Conservation (phyloP, 1,140 invertebrate species). For the Linepithema humile region DNA sequence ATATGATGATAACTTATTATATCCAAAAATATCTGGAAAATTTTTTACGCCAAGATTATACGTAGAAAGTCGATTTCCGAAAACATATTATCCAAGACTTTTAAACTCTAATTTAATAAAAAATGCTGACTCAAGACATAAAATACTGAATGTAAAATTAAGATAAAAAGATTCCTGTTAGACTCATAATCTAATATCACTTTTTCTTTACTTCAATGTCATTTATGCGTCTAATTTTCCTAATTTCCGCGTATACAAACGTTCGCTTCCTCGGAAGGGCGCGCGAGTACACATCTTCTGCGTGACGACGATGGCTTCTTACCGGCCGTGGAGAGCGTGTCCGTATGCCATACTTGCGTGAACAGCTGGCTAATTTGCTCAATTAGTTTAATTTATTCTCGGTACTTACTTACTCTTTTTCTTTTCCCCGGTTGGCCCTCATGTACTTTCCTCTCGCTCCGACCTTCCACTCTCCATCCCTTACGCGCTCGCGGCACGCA, state of each 20-base stretch:
- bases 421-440: conserved; percentile 21
- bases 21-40: neutral
- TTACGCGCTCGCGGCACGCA: conserved; percentile 16
- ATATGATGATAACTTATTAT: neutral
- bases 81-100: neutral
- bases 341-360: conserved; percentile 68
- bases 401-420: conserved; percentile 77
- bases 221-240: neutral
- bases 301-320: conserved; percentile 45
- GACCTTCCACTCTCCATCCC: conserved; percentile 35
- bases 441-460: conserved; percentile 45
- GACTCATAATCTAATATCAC: neutral
- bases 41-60: neutral
- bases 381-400: conserved; percentile 83
- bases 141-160: neutral
- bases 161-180: neutral
- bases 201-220: neutral
- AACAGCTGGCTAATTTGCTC: conserved; percentile 81
- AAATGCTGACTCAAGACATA: neutral
- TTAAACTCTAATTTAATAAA: neutral
- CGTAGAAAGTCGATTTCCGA: too few relatives aligned
- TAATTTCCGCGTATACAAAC: neutral
- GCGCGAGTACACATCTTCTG: conserved; percentile 37
- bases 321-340: conserved; percentile 15
- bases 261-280: neutral